Evolutionary conservation across 2,113 vertebrate genomes (phyloP).

Genomic region (Eudyptes chrysolophus): DNA sequence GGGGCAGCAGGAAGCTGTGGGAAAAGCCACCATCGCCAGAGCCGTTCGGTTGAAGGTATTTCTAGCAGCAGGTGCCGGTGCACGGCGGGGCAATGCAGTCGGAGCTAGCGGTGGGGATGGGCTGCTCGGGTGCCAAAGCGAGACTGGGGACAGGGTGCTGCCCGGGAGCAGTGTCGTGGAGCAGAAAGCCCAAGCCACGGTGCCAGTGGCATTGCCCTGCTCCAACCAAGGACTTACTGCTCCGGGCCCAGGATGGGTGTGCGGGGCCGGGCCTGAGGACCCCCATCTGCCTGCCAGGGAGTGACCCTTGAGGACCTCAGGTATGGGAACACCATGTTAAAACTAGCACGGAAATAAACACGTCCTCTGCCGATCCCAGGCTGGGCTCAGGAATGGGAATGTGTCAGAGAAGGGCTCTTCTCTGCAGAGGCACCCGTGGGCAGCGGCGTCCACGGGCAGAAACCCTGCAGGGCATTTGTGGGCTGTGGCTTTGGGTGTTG

Average conservation of each 20-base stretch:
- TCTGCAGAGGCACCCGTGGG: accelerated
- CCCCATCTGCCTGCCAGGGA: background rate
- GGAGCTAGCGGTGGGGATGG: accelerated
- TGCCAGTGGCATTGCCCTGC: background rate
- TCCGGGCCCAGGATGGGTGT: background rate
- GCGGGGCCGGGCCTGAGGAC: accelerated
- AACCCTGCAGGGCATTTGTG: background rate
- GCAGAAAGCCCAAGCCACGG: background rate
- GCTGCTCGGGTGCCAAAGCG: background rate
- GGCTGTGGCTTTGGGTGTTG: background rate
- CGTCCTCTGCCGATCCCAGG: accelerated
- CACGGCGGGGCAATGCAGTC: accelerated
- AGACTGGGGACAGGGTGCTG: background rate
- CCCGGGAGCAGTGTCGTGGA: accelerated
- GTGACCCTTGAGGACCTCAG: background rate
- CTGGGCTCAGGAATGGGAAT: accelerated
- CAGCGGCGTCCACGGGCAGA: accelerated
- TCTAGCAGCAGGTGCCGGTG: background rate
- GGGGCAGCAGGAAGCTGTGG: background rate
- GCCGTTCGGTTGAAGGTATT: background rate
- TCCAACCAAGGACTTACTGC: accelerated
- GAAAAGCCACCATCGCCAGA: accelerated
- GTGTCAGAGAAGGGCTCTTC: background rate
- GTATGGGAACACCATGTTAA: background rate
- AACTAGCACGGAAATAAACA: background rate